These are phyloP conservation scores for Zaprionus vittiger DNA, from an alignment of 1,140 invertebrate species.

Conservation along the genomic window DNA sequence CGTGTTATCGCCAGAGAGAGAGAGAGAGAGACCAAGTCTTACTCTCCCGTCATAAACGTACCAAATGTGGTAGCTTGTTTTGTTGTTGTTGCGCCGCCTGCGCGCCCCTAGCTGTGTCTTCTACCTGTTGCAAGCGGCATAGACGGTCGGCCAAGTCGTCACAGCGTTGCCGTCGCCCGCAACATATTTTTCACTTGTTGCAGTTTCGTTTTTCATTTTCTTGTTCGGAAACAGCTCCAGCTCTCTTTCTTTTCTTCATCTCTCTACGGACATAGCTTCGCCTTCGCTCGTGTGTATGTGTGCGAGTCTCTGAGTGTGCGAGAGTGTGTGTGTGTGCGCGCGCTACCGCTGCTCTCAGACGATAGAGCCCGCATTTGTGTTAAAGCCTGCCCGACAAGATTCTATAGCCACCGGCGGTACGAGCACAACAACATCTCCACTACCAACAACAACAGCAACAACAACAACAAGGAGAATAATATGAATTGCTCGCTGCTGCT, in stretches of 20 bases:
- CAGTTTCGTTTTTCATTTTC: constrained; percentile 83
- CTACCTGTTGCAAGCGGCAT: constrained; percentile 64
- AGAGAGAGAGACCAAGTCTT: constrained; percentile 30
- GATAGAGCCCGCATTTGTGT: constrained; percentile 38
- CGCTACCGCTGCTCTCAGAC: neutral
- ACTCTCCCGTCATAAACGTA: constrained; percentile 53
- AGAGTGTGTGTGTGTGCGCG: neutral
- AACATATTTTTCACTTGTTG: constrained; percentile 83
- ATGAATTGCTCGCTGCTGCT: constrained; percentile 47
- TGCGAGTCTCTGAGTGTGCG: neutral
- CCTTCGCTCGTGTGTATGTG: neutral
- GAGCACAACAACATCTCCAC: constrained; percentile 48
- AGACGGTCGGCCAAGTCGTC: constrained; percentile 23
- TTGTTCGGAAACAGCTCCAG: constrained; percentile 51
- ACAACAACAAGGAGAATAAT: constrained; percentile 43
- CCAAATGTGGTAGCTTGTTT: constrained; percentile 61
- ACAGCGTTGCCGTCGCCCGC: constrained; percentile 50
- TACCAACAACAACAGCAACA: constrained; percentile 36
- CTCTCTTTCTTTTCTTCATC: constrained; percentile 35
- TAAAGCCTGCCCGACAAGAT: constrained; percentile 62
- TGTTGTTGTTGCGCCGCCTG: constrained; percentile 24
- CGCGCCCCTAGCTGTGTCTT: constrained; percentile 36
- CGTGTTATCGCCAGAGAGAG: constrained; percentile 1
- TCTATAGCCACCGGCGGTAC: constrained; percentile 76
- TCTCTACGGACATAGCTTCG: constrained; percentile 28